Evolutionary conservation across 2,888 invertebrate species (phyloP), one percentile per base, ranked within the genome.

Genomic region (Cantharis rufa): DNA sequence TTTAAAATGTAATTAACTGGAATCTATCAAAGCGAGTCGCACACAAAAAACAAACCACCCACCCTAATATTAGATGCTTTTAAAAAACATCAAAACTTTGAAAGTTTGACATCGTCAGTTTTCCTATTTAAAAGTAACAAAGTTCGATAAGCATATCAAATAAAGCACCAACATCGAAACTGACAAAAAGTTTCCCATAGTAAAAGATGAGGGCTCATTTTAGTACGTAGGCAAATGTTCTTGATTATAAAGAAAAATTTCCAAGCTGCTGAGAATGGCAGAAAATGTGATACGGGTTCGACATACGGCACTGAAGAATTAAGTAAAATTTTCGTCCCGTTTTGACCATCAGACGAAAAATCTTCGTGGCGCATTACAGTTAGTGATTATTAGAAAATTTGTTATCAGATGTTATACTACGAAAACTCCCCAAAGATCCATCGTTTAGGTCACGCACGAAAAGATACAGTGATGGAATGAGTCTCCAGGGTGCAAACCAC

Each of bases 361-460:
- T 48, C 48, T 48, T 2, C 48, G 2, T n/a, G 9, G 48, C 48
- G 48, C n/a, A 48, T 48, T 48, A 48, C 48, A 48, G 48, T 77
- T 75, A 74, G 78, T 79, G 76, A 77, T 77, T 79, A 79, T 75
- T 74, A 76, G 70, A 77, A 74, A 77, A 80, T 79, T 78, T 80
- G 78, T 78, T 79, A 80, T 79, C 78, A 79, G 79, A 69, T 80
- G 75, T 77, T 75, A 21, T 18, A 24, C 18, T 66, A 24, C 71
- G 78, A 80, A 79, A 76, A 74, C 71, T 80, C 80, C 79, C 79
- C 15, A 64, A 32, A 78, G 80, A 78, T 71, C 78, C 63, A 78
- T 80, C 80, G 77, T 77, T 79, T 75, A 72, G 79, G 81, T 81
- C 81, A 81, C 81, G 81, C 81, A 78, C 73, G 72, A 71, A 66